These are phyloP conservation scores for Drosophila macrothrix DNA, from an alignment of 2,888 invertebrate species.

Conservation along the genomic window DNA sequence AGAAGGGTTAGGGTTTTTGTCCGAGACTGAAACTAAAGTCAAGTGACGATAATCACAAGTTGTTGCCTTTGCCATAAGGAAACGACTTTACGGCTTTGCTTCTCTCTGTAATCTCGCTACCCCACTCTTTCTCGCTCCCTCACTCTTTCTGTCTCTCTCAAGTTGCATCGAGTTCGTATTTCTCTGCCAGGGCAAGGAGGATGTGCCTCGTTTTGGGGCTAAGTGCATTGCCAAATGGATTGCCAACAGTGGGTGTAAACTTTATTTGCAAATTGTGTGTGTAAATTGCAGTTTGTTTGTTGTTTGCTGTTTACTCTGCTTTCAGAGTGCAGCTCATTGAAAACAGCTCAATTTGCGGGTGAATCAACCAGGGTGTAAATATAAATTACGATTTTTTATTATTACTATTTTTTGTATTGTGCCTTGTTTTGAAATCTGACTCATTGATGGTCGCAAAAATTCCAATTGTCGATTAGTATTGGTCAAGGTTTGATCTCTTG, in stretches of 20 bases:
- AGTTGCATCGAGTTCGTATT: constrained; percentile 8
- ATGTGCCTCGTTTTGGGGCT: constrained; percentile 43
- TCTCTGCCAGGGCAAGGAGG: neutral
- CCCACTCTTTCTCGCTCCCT: neutral
- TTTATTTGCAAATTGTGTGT: constrained; percentile 70
- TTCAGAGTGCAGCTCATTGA: constrained; percentile 38
- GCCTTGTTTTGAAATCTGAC: neutral
- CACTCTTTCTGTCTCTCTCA: neutral
- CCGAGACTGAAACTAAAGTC: constrained; percentile 58
- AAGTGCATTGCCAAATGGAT: constrained; percentile 67
- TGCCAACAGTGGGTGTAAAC: constrained; percentile 36
- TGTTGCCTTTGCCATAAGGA: constrained; percentile 27
- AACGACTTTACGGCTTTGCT: constrained; percentile 1
- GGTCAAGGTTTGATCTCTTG: neutral
- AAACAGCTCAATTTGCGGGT: constrained; percentile 62
- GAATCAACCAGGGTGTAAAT: constrained; percentile 50
- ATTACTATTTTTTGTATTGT: neutral
- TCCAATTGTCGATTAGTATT: neutral
- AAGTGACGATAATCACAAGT: constrained; percentile 75
- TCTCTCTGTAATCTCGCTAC: neutral
- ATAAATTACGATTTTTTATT: constrained; percentile 54
- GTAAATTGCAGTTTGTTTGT: constrained; percentile 51
- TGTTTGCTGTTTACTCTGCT: constrained; percentile 36
- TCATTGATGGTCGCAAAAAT: constrained; percentile 17
- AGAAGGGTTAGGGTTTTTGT: neutral